These are phyloP conservation scores for Solenopsis fugax DNA, from an alignment of 1,140 invertebrate species.

Conservation along the genomic window DNA sequence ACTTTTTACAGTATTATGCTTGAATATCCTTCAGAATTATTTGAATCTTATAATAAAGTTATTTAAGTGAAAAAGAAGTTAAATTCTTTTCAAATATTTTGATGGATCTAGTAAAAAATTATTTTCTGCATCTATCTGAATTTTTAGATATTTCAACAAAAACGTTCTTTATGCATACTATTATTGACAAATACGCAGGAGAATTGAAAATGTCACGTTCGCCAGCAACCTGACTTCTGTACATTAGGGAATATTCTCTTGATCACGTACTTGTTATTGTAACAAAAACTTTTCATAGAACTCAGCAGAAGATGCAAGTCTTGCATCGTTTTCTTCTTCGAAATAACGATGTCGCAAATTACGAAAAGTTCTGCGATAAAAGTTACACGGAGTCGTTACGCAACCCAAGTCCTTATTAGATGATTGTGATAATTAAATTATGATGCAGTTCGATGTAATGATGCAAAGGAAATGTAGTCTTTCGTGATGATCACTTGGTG, in stretches of 20 bases:
- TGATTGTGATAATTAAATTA: conserved; percentile 35
- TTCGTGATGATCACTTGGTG: background rate
- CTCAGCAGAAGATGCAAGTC: conserved; percentile 10
- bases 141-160: too few relatives aligned
- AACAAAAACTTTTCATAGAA: conserved; percentile 52
- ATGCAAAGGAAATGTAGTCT: background rate
- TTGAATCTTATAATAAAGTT: too few relatives aligned
- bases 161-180: too few relatives aligned
- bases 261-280: conserved; percentile 73
- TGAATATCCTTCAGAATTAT: too few relatives aligned
- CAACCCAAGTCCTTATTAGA: background rate
- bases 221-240: background rate
- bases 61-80: too few relatives aligned
- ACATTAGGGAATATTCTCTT: background rate
- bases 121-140: too few relatives aligned
- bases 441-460: background rate
- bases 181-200: background rate
- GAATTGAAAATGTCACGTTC: conserved; percentile 60
- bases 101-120: too few relatives aligned
- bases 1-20: too few relatives aligned
- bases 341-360: conserved; percentile 58
- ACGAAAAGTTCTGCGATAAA: conserved; percentile 5
- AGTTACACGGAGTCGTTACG: conserved; percentile 22
- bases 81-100: too few relatives aligned
- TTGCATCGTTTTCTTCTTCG: background rate